These are phyloP conservation scores for Onychomys leucogaster DNA, from an alignment of 2,797 vertebrate genomes.

Conservation along the genomic window DNA sequence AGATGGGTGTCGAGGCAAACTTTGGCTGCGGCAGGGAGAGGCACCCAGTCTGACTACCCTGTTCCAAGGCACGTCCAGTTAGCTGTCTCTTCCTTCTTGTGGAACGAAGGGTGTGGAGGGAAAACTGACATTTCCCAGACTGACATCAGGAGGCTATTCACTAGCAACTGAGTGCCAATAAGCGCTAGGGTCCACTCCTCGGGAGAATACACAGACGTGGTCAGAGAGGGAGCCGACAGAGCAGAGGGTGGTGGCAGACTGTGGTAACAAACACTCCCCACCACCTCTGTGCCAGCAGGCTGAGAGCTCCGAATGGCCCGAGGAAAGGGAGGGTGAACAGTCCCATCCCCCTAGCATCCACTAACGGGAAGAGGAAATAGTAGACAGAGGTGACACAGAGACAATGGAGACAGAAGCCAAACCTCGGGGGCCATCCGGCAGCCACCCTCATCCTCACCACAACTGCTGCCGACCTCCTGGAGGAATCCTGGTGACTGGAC, in stretches of 20 bases:
- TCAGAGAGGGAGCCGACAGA: background rate
- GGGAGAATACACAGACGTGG: background rate
- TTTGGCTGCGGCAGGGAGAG: slow-evolving; percentile 84
- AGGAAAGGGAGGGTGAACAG: background rate
- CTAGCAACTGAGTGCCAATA: background rate
- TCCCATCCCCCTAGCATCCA: background rate
- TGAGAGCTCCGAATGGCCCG: background rate
- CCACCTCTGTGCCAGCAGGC: too few species aligned
- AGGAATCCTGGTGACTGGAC: slow-evolving; percentile 3
- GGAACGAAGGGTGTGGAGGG: background rate
- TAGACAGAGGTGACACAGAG: background rate
- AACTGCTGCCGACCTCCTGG: background rate
- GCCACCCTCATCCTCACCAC: background rate
- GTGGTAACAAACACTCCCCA: background rate
- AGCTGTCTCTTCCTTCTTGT: background rate
- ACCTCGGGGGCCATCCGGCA: background rate
- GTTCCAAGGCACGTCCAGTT: slow-evolving; percentile 32
- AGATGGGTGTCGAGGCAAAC: slow-evolving; percentile 81
- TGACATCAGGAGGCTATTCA: background rate
- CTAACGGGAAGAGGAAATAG: background rate
- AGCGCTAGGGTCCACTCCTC: background rate
- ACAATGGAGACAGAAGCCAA: background rate
- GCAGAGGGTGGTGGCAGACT: background rate
- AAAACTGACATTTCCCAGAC: slow-evolving; percentile 28
- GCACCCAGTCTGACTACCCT: slow-evolving; percentile 65